Percentiles rank a stretch among this genome's conserved stretches.
Conservation (phyloP, 2,888 invertebrate genomes). For the Xanthostigma xanthostigma region DNA sequence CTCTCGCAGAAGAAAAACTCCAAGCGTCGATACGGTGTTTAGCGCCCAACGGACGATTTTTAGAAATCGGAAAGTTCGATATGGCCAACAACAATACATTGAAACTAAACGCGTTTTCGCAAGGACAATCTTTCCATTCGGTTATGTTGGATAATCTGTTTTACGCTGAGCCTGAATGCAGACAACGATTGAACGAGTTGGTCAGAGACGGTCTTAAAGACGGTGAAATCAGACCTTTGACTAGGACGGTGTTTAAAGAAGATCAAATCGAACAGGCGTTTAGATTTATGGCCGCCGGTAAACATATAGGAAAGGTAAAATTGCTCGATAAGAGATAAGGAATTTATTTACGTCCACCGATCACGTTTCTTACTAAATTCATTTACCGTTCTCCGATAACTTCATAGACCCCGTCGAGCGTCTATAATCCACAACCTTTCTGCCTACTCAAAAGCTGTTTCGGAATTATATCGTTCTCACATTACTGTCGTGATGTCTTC, state of each 20-base stretch:
- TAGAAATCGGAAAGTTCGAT: no score
- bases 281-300: constrained; percentile 46
- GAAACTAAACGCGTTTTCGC: constrained; percentile 56
- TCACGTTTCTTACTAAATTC: no score
- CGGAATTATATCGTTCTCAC: not conserved
- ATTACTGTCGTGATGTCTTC: no score
- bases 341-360: no score
- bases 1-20: constrained; percentile 81
- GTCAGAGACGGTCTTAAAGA: constrained; percentile 40
- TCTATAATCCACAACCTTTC: no score
- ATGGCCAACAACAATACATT: no score
- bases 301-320: constrained; percentile 68
- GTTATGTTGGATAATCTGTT: constrained; percentile 61
- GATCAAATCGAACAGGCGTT: constrained; percentile 60
- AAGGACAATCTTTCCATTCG: constrained; percentile 61
- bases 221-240: constrained; percentile 55
- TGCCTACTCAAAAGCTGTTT: not conserved
- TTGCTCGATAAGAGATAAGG: no score
- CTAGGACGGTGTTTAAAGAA: constrained; percentile 43
- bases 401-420: no score
- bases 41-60: no score
- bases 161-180: constrained; percentile 30
- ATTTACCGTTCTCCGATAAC: no score
- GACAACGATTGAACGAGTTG: constrained; percentile 33
- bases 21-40: no score